Evolutionary conservation across 2,888 invertebrate genomes (phyloP), one percentile per base, ranked within the genome.

Genomic region (Agonopterix subpropinquella): DNA sequence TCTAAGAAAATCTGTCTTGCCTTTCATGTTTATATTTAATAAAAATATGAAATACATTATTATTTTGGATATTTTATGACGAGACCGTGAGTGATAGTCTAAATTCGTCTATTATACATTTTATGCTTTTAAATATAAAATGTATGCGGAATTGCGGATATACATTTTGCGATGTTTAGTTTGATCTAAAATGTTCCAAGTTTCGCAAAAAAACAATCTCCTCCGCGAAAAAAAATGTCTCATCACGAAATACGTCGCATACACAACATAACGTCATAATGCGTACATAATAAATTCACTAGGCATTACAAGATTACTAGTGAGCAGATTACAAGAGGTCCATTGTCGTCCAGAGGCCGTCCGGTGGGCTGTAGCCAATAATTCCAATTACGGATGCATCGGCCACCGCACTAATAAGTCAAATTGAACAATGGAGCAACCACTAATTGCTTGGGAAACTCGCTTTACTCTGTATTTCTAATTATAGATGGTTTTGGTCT

Each of bases 391-490:
- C 63, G 53, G 59, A 57, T 65, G 64, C 71, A 66, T 58, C 57
- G 62, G 47, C 65, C 62, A 51, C 53, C 46, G 62, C 64, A 67
- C 78, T 81, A 81, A 81, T 81, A 80, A 79, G 80, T 80, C 79
- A 80, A 78, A 80, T 79, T 79, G 80, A 75, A 78, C 80, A 80
- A 81, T 81, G 73, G 72, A 76, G 62, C 58, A 58, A 56, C 67
- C 73, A 63, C 67, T 79, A 79, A 79, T 80, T 80, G 79, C 65
- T 67, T 59, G 55, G 59, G 64, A 65, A 64, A 64, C 67, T 62
- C 58, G 63, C 41, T 42, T 47, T 47, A 44, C 43, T n/a, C 9
- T 10, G 42, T 41, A 45, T 41, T 45, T 51, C 45, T 51, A 51
- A 47, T 47, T 47, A 47, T 47, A 28, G 47, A 41, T 35, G 28